Percentiles rank a stretch among this genome's conserved stretches.
phyloP scores from a whole-genome alignment of 2,113 vertebrate genomes.

The Globicephala melas region DNA sequence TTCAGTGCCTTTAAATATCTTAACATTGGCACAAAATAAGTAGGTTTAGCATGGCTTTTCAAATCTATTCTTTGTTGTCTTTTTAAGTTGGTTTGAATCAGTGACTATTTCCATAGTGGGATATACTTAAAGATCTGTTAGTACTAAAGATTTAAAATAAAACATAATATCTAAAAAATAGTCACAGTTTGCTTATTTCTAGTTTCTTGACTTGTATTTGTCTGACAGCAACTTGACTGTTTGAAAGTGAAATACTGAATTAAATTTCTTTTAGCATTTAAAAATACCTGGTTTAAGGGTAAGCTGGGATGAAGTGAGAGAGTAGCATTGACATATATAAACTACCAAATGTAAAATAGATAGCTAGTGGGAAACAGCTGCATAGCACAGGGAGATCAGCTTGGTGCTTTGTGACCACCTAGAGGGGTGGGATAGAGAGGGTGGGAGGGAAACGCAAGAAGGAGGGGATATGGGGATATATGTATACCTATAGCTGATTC shows the following conservation, averaged over 20 bases:
- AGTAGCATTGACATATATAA: too few species aligned
- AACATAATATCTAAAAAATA: conserved; percentile 11
- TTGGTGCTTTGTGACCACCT: too few species aligned
- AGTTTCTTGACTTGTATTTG: neutral
- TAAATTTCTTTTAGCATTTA: conserved; percentile 28
- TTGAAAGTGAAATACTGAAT: conserved; percentile 36
- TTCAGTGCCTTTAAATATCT: conserved; percentile 25
- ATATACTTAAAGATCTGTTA: conserved; percentile 6
- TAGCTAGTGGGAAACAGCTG: too few species aligned
- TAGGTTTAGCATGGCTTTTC: neutral
- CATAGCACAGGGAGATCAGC: too few species aligned
- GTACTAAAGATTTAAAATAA: conserved; percentile 26
- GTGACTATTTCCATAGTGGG: neutral
- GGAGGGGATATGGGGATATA: too few species aligned
- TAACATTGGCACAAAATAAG: conserved; percentile 23
- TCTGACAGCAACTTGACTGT: neutral
- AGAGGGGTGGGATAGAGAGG: too few species aligned
- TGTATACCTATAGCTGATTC: too few species aligned
- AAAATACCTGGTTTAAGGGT: neutral
- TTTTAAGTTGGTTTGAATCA: conserved; percentile 37
- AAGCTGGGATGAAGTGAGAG: too few species aligned
- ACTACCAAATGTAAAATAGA: too few species aligned
- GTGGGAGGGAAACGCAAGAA: too few species aligned
- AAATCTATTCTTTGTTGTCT: neutral
- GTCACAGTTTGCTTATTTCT: neutral